Evolutionary conservation across 35 echinoderm and acorn worm species (phyloP).

Genomic region (Chiridota heheva): DNA sequence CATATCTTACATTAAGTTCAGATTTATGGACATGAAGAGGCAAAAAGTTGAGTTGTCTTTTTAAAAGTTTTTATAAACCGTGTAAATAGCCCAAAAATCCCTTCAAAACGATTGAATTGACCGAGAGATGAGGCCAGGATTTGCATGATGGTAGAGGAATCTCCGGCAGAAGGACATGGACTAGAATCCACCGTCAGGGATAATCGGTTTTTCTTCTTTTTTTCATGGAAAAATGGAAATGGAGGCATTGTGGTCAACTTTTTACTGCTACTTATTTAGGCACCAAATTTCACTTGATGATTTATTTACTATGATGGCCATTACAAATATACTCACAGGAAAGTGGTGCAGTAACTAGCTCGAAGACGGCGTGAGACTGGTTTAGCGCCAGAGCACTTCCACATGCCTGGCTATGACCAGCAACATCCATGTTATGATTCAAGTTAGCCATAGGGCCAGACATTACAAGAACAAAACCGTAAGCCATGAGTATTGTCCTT

Average conservation of each 20-base stretch:
- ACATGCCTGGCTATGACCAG: conserved; percentile 74
- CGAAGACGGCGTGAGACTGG: conserved; percentile 68
- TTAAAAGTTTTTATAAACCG: too few species aligned
- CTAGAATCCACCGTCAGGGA: too few species aligned
- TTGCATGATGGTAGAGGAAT: too few species aligned
- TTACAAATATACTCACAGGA: conserved; percentile 44
- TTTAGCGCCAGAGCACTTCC: conserved; percentile 79
- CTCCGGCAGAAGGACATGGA: too few species aligned
- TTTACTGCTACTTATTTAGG: neutral
- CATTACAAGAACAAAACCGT: conserved; percentile 76
- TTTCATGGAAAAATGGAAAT: too few species aligned
- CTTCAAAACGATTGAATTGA: too few species aligned
- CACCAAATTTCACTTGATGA: neutral
- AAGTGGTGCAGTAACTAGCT: conserved; percentile 78
- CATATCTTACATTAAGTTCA: too few species aligned
- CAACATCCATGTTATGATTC: conserved; percentile 78
- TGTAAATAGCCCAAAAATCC: too few species aligned
- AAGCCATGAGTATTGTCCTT: conserved; percentile 79
- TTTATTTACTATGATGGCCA: neutral
- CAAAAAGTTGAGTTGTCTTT: too few species aligned
- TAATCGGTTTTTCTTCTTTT: too few species aligned
- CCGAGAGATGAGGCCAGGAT: too few species aligned
- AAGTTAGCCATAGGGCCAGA: conserved; percentile 87
- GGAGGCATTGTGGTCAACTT: neutral
- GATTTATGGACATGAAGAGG: too few species aligned